These are phyloP conservation scores for Protosalanx chinensis DNA, from an alignment of 2,797 vertebrate species.

Conservation along the genomic window DNA sequence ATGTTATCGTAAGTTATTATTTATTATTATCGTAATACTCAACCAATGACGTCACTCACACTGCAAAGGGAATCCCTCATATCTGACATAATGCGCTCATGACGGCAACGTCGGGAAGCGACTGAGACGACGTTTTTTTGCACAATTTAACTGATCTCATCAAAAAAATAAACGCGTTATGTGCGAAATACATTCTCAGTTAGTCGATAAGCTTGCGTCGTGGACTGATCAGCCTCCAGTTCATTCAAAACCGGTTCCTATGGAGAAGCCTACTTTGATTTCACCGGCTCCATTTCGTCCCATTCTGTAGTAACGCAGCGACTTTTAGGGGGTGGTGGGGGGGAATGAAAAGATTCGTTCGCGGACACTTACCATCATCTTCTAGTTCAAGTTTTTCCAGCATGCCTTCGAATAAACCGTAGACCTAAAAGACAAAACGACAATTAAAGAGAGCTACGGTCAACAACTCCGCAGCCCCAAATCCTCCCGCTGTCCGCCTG, in stretches of 20 bases:
- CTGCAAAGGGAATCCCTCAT: constrained; percentile 14
- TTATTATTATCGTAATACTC: not conserved
- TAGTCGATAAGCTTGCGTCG: no score
- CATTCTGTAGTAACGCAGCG: not conserved
- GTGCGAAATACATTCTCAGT: no score
- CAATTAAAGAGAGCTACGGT: constrained; percentile 13
- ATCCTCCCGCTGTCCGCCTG: constrained; percentile 6
- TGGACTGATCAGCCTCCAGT: not conserved
- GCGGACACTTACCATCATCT: constrained; percentile 67
- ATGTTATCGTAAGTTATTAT: no score
- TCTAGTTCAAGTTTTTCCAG: constrained; percentile 81
- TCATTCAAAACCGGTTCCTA: not conserved
- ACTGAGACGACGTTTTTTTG: no score
- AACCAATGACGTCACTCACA: not conserved
- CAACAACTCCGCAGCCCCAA: constrained; percentile 3
- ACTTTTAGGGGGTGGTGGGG: not conserved
- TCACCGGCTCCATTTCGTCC: not conserved
- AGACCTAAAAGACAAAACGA: constrained; percentile 56
- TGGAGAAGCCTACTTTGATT: not conserved
- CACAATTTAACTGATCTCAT: no score
- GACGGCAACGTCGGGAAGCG: no score
- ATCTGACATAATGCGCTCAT: not conserved
- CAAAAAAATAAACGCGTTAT: no score
- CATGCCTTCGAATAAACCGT: constrained; percentile 74
- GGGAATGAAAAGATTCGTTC: no score